Base-by-base conservation (phyloP, 1,140 invertebrate species). In the Acromyrmex echinatior region DNA sequence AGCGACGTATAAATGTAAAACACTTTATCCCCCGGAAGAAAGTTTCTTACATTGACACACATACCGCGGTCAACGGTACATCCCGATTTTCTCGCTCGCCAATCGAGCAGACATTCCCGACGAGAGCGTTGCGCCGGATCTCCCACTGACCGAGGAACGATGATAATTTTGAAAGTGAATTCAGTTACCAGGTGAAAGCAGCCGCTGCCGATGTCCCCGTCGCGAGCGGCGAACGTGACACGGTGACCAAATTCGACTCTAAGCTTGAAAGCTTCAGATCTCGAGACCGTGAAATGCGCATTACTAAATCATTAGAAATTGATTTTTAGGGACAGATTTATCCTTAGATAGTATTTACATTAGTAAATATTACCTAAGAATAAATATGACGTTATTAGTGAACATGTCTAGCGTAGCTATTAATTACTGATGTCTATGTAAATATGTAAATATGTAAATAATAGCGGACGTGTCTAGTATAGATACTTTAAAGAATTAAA, bases 81-180 rank as follows among this genome's bases (percentile, higher is more conserved):
- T 74, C 70, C 51, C 25, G 70, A 45, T n/a, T 73, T 84, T 74
- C 70, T 88, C 35, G 35, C 63, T 86, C 81, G 9, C 16, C 21
- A 21, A 39, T 31, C 14, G n/a, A n/a, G 12, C 60, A 65, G 25
- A 14, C 39, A 60, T n/a, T 66, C 25, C 16, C 28, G 25, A 16
- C 18, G 51, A 49, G 14, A 51, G 7, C 68, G 66, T 76, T 51
- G 84, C 79, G 76, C 49, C 53, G 31, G 35, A 60, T 76, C 73
- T 60, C 21, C 49, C 49, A 49, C 51, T 71, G 86, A 66, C 25
- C 56, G 84, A 79, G 58, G 45, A 73, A 31, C 84, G 71, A 80
- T 77, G 86, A 88, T 89, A 90, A 92, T 93, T 92, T 91, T 91
- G 90, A 92, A 93, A 93, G 91, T 92, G 92, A 93, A 92, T 91